Percentiles rank a stretch among this genome's conserved stretches.
These are phyloP conservation scores for Scrobipalpa costella DNA, from an alignment of 2,888 invertebrate genomes.

Conservation along the genomic window DNA sequence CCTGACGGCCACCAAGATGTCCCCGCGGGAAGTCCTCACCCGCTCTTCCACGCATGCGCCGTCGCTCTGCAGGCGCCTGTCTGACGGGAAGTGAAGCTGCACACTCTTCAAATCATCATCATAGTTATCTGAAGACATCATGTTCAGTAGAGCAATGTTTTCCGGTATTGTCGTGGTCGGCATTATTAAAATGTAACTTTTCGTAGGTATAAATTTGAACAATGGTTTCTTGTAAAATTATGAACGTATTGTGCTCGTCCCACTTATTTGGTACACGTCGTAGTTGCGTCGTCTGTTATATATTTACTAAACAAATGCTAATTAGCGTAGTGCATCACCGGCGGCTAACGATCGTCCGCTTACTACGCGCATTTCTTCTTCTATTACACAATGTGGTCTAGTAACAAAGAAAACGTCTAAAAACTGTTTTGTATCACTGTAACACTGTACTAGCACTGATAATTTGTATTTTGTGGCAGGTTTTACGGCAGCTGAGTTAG, in stretches of 20 bases:
- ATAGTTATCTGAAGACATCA: conserved; percentile 87
- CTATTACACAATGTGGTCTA: conserved; percentile 46
- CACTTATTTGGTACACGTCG: conserved; percentile 16
- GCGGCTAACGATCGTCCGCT: conserved; percentile 50
- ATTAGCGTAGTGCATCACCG: conserved; percentile 56
- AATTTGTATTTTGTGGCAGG: conserved; percentile 50
- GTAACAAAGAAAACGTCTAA: conserved; percentile 40
- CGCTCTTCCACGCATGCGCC: conserved; percentile 84
- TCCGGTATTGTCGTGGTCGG: conserved; percentile 68
- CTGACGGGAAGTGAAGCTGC: conserved; percentile 92
- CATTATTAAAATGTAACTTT: conserved; percentile 46
- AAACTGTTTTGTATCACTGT: conserved; percentile 52
- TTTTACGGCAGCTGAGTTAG: conserved; percentile 51
- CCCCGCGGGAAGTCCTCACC: conserved; percentile 95
- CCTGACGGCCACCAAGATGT: conserved; percentile 95
- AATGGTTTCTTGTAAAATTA: conserved; percentile 17
- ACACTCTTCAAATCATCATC: conserved; percentile 96
- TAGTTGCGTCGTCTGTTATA: conserved; percentile 31
- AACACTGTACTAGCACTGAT: conserved; percentile 54
- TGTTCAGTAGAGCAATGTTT: conserved; percentile 83
- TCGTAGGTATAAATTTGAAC: conserved; percentile 26
- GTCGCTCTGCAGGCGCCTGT: conserved; percentile 80
- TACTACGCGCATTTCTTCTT: conserved; percentile 52
- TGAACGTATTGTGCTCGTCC: conserved; percentile 12
- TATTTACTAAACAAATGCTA: conserved; percentile 47